phyloP scores from a whole-genome alignment of 2,888 invertebrate species.

The Oasisia sp. region DNA sequence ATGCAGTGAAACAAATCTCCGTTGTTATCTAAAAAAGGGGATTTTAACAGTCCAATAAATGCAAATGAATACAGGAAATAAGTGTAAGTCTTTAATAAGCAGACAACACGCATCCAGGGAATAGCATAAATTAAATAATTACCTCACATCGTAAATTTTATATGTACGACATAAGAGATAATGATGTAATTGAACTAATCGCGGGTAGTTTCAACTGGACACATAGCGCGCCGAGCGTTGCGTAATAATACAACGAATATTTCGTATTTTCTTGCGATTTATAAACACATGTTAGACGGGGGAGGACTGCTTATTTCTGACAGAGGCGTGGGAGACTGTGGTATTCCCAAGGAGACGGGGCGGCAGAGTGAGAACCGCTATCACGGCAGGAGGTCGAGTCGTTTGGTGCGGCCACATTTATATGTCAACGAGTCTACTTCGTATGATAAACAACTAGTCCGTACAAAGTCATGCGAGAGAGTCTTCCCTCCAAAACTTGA shows the following conservation, averaged over 20 bases:
- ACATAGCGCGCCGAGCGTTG: not conserved
- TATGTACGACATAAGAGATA: not conserved
- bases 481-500: conserved; percentile 4
- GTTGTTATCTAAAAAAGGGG: too few relatives aligned
- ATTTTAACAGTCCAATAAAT: too few relatives aligned
- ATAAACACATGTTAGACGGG: not conserved
- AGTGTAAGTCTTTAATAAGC: too few relatives aligned
- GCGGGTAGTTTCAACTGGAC: not conserved
- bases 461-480: not conserved
- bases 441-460: not conserved
- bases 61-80: too few relatives aligned
- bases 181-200: not conserved
- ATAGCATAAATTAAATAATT: too few relatives aligned
- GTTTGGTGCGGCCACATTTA: not conserved
- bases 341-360: not conserved
- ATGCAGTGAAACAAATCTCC: too few relatives aligned
- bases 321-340: not conserved
- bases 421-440: not conserved
- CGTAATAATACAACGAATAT: not conserved
- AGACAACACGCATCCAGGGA: too few relatives aligned
- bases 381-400: not conserved
- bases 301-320: not conserved
- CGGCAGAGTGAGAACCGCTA: not conserved
- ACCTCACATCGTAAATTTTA: too few relatives aligned
- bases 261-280: not conserved